Base-by-base conservation (phyloP, 53 echinoderm and acorn worm species). In the Hippasteria phrygiana region DNA sequence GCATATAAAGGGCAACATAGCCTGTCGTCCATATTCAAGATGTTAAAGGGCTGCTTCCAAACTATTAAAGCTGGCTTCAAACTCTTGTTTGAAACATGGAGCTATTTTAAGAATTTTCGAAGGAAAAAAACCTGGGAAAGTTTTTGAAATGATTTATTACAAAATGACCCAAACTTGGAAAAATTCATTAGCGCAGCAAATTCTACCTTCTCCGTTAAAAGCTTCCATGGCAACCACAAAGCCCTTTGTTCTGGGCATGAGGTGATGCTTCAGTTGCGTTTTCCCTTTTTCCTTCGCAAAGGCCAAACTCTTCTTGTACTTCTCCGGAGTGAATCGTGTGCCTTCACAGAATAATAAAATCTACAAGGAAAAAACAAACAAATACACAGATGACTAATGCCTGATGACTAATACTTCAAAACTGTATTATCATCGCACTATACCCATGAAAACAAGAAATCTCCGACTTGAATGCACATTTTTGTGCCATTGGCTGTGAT, bases 331-430 rank as follows among this genome's bases (percentile, higher is more conserved):
- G 75, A 80, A 97, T 5, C 95, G 88, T 0, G 97, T 95, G 17
- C 97, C 97, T 67, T 97, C 97, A 80, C 97, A 97, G 77, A 93
- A 97, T 59, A 97, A 80, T 38, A 97, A 83, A 37, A 93, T 93
- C 97, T 97, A 67, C 16, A 33, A 33, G 16, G 16, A 62, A 35
- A 37, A 70, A 37, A 78, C 0, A 62, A 18, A 18, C 17, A 11
- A 45, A 45, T n/a, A n/a, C n/a, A n/a, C n/a, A n/a, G n/a, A n/a
- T n/a, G n/a, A n/a, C n/a, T n/a, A n/a, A n/a, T n/a, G n/a, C n/a
- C n/a, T n/a, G n/a, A n/a, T n/a, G n/a, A n/a, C n/a, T n/a, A n/a
- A n/a, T n/a, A n/a, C n/a, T n/a, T n/a, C n/a, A n/a, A n/a, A n/a
- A n/a, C n/a, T n/a, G n/a, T n/a, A n/a, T n/a, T n/a, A n/a, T n/a